Conservation (phyloP, 2,888 invertebrate genomes). For the Microchrysa polita region DNA sequence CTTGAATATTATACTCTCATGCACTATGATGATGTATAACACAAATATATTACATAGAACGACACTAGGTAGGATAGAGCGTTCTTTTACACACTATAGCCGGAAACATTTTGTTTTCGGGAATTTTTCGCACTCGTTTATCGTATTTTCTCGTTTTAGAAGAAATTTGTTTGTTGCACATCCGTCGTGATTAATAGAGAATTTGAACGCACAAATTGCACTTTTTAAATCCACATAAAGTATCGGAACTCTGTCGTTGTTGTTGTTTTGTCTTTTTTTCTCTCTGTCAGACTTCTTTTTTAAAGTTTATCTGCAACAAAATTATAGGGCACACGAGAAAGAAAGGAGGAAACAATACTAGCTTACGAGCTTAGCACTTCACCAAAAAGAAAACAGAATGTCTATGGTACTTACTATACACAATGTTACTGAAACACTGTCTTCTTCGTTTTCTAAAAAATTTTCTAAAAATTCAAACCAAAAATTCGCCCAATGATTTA, state of each 20-base stretch:
- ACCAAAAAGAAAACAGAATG: no score
- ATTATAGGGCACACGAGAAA: conserved; percentile 27
- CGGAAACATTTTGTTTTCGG: conserved; percentile 50
- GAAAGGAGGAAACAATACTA: conserved; percentile 34
- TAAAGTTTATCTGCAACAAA: conserved; percentile 28
- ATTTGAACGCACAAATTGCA: conserved; percentile 6
- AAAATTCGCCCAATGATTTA: no score
- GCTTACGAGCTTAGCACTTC: conserved; percentile 13
- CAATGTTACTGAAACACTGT: conserved; percentile 26
- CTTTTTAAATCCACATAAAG: not conserved
- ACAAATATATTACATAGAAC: no score
- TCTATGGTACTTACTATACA: no score
- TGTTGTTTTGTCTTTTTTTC: no score
- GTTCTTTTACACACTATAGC: conserved; percentile 51
- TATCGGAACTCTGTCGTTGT: not conserved
- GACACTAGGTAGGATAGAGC: conserved; percentile 52
- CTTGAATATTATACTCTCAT: not conserved
- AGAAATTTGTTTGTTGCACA: conserved; percentile 31
- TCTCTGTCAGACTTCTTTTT: no score
- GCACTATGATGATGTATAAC: not conserved
- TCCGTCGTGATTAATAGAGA: conserved; percentile 18
- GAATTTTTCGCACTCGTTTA: conserved; percentile 35
- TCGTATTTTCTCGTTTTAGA: conserved; percentile 42
- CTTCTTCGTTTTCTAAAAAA: no score
- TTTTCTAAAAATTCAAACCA: no score